A percentile compares a stretch with the other conserved stretches of the same genome.
Conservation (phyloP, 2,113 vertebrate species). For the Zapornia atra region DNA sequence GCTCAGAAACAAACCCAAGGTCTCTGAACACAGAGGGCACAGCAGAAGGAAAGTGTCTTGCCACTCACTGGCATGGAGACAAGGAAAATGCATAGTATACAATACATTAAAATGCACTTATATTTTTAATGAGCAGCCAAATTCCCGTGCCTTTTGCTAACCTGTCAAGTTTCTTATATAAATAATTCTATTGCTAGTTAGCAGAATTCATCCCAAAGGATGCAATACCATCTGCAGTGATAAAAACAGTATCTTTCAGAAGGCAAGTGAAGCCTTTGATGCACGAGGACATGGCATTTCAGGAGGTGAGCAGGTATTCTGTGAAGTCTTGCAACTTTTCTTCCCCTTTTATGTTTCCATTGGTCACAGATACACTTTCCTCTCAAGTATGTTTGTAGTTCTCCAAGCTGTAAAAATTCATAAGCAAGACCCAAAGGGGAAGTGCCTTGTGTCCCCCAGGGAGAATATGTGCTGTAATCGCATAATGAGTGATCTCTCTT, state of each 20-base stretch:
- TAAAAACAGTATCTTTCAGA: not conserved
- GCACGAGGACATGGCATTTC: not conserved
- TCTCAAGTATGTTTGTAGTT: not conserved
- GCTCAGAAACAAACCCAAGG: not conserved
- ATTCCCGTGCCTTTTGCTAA: not conserved
- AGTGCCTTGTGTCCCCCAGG: not conserved
- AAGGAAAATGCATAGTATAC: not conserved
- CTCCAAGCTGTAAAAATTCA: conserved; percentile 16
- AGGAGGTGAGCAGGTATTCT: not conserved
- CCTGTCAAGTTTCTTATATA: not conserved
- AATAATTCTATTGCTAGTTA: not conserved
- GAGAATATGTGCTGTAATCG: not conserved
- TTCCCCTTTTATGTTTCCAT: conserved; percentile 21
- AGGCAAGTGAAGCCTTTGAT: not conserved
- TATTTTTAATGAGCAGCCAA: not conserved
- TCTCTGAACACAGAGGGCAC: not conserved
- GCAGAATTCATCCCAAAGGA: not conserved
- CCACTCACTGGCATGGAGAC: not conserved
- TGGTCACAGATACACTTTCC: conserved; percentile 27
- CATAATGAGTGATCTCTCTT: not conserved
- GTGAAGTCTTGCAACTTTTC: not conserved
- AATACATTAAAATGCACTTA: not conserved
- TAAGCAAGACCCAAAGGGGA: not conserved
- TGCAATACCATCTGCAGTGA: fast-evolving
- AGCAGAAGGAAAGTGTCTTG: not conserved